Base-by-base conservation (phyloP, 2,888 invertebrate species). In the Drosophila pegasa region DNA sequence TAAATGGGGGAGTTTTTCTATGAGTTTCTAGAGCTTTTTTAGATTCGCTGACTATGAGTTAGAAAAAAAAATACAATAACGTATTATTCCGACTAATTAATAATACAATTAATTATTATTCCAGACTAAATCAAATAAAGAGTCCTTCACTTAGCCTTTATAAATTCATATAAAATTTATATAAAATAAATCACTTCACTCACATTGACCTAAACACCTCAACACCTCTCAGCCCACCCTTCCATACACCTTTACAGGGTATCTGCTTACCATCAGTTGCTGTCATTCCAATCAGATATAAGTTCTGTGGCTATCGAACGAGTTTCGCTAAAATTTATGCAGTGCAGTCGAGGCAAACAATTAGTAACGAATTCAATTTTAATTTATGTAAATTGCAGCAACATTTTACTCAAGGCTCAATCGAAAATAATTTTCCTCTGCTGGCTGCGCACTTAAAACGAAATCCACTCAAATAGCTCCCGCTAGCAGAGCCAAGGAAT, bases 341-440 rank as follows among this genome's bases (percentile, higher is more conserved):
- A 35, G 20, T 22, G 27, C 20, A 31, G 50, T 50, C n/a, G n/a
- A 12, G 16, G 20, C 22, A 55, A 55, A 65, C 65, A 65, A 55
- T 66, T 66, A 65, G 48, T 37, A 12, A 4, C 4, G 43, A 66
- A 66, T 66, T 37, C 12, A 20, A 55, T 37, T 66, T 66, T 66
- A 66, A 55, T 66, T 66, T 66, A 66, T 66, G 66, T 38, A 66
- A 66, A 66, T 66, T 55, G 27, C 66, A 29, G 65, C 35, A 64
- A 47, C 29, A 65, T 41, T 65, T 65, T 40, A 50, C 35, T 40
- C 40, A 50, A 48, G 65, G 33, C 50, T 66, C 12, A 27, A 18
- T 35, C 37, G 31, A 55, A 48, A 66, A 65, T 40, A 29, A 54
- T 35, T 40, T 47, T 14, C 8, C 25, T 45, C 16, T 18, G 18